Base-by-base conservation (phyloP, 2,888 invertebrate species). In the Taphrorychus bicolor region DNA sequence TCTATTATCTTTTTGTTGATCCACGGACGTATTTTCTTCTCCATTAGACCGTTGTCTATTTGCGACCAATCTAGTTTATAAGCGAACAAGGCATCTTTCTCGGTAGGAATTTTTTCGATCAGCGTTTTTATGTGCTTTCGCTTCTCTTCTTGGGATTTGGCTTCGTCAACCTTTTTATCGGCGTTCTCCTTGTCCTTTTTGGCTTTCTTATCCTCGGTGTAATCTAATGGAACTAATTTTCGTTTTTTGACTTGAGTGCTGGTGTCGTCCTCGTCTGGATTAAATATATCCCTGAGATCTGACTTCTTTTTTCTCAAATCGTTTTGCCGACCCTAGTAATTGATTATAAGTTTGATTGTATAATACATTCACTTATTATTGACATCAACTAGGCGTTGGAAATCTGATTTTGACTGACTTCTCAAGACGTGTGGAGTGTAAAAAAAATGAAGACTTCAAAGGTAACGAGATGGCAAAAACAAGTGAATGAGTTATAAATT, bases 1-100 rank as follows among this genome's bases (percentile, higher is more conserved):
- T 99, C 98, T 72, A 97, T 93, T 65, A 99, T 98, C 85, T 99
- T 99, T 85, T 98, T 99, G 84, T 97, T 97, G 76, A 99, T 97
- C 99, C 99, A 99, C 51, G 99, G 98, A 71, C 96, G 90, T 81
- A 99, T 97, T 82, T 98, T 91, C 81, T 93, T 93, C 82, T 98
- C 97, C 95, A 98, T 97, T 75, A 92, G 84, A 70, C 84, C 83
- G 82, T 86, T 85, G 79, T 90, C 89, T 85, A 89, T 88, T 86
- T 87, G 88, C 82, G 76, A 88, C 91, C 95, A 97, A 82, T 98
- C 97, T 59, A 99, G 88, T 76, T 92, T 90, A 83, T 94, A 98
- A 73, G 91, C 94, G 84, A 99, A 99, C 72, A 99, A 87, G 77
- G 96, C 95, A 71, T 93, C 94, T 85, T 98, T 98, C 80, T 94